Evolutionary conservation across 2,113 vertebrate genomes (phyloP), one percentile per base, ranked within the genome.

Genomic region (Amphiprion percula): DNA sequence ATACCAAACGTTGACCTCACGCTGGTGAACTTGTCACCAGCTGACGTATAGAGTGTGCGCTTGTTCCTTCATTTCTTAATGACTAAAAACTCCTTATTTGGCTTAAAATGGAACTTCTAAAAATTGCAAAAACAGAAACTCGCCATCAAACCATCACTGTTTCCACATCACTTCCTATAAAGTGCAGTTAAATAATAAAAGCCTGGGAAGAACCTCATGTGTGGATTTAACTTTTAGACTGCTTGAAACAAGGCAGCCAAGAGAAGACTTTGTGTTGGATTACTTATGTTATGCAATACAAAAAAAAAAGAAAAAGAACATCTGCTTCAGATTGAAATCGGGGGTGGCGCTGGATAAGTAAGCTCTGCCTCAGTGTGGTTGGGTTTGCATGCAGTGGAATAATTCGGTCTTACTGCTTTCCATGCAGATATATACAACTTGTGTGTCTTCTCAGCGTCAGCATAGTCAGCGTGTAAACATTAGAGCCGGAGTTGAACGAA

Each of bases 281-380:
- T 84, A 71, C 65, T 1, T 21, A 62, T 77, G 74, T 95, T 95
- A 94, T 92, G 92, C 71, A 95, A 95, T 67, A 10, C 63, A 68
- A 47, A 44, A 17, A 71, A 59, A 73, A 58, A 61, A 60, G 21
- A 86, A 76, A 71, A 74, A 56, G 55, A 81, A 83, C 92, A 94
- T 94, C 90, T 94, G 93, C 74, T 93, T 88, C 55, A 74, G 79
- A 89, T 92, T 82, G 86, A 91, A 90, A 89, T 74, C 61, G 39
- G 68, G 86, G 78, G 77, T 79, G 50, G 84, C 73, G 58, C 80
- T 80, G 83, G 87, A 84, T 77, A 80, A 76, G 73, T 33, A 15
- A 61, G 61, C 85, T 66, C 67, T 64, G 85, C 87, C 81, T 83
- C 75, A 63, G n/a, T 90, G 88, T 26, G 90, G 92, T 88, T 56